Conservation (phyloP, 2,888 invertebrate genomes). For the Ashinkailepas kermadecensis region DNA sequence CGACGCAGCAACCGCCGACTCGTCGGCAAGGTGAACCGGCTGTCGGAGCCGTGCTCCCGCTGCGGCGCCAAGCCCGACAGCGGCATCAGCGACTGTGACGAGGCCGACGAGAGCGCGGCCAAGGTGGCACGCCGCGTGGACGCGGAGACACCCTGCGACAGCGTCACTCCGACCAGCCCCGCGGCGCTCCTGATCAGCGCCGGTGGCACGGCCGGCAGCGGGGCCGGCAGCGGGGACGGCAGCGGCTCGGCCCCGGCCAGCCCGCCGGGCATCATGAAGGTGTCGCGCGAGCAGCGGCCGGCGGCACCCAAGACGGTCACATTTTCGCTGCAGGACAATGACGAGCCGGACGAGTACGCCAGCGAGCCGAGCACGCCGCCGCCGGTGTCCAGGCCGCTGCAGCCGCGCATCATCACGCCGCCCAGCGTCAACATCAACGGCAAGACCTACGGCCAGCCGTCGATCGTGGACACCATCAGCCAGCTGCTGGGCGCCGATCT, state of each 20-base stretch:
- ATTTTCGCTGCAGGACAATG: conserved; percentile 3
- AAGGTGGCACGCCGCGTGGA: neutral
- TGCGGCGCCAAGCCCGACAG: conserved; percentile 23
- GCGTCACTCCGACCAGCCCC: neutral
- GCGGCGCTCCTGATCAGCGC: neutral
- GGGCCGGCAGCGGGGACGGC: no score
- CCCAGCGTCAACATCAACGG: conserved; percentile 14
- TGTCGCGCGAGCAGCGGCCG: neutral
- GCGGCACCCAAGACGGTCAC: neutral
- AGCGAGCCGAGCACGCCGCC: neutral
- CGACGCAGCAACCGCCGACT: conserved; percentile 22
- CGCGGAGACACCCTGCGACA: neutral
- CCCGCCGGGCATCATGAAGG: neutral
- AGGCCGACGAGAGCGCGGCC: conserved; percentile 5
- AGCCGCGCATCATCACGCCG: conserved; percentile 10
- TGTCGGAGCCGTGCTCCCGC: conserved; percentile 11
- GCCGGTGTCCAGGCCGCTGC: neutral
- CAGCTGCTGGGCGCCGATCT: conserved; percentile 15
- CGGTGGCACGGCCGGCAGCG: no score
- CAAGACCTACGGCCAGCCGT: conserved; percentile 16
- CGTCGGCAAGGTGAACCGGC: neutral
- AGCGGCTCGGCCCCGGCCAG: no score
- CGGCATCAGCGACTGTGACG: conserved; percentile 22
- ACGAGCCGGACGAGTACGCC: neutral
- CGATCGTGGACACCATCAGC: conserved; percentile 13